Evolutionary conservation across 2,888 invertebrate genomes (phyloP).

Genomic region (Ichneumon xanthorius): DNA sequence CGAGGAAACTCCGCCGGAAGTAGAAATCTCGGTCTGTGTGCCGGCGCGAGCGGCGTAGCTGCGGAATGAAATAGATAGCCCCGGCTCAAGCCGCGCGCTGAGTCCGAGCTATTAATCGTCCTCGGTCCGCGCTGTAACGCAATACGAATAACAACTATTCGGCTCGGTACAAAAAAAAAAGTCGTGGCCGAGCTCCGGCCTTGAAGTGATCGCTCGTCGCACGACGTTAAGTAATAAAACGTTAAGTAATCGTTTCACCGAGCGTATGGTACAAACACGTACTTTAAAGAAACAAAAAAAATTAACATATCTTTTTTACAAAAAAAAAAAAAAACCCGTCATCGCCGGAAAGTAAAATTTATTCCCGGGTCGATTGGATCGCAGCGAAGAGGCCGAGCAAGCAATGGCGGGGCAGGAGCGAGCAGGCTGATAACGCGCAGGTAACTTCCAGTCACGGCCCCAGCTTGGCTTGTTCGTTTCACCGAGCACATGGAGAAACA

Average conservation of each 20-base stretch:
- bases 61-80: background rate
- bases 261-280: too few relatives aligned
- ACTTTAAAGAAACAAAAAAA: too few relatives aligned
- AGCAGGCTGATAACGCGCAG: conserved; percentile 68
- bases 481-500: conserved; percentile 39
- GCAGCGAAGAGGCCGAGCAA: background rate
- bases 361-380: too few relatives aligned
- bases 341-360: background rate
- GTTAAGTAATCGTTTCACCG: too few relatives aligned
- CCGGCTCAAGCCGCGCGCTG: background rate
- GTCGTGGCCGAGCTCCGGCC: background rate
- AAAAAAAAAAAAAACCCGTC: background rate
- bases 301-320: too few relatives aligned
- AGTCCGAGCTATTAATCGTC: conserved; percentile 34
- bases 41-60: background rate
- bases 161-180: background rate
- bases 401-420: conserved; percentile 62
- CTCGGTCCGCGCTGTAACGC: background rate
- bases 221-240: too few relatives aligned
- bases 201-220: too few relatives aligned
- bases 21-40: conserved; percentile 43
- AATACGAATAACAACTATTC: background rate
- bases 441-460: conserved; percentile 66
- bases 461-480: conserved; percentile 63
- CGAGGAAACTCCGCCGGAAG: conserved; percentile 33